Conservation (phyloP, 2,113 vertebrate species). For the Pogona vitticeps region DNA sequence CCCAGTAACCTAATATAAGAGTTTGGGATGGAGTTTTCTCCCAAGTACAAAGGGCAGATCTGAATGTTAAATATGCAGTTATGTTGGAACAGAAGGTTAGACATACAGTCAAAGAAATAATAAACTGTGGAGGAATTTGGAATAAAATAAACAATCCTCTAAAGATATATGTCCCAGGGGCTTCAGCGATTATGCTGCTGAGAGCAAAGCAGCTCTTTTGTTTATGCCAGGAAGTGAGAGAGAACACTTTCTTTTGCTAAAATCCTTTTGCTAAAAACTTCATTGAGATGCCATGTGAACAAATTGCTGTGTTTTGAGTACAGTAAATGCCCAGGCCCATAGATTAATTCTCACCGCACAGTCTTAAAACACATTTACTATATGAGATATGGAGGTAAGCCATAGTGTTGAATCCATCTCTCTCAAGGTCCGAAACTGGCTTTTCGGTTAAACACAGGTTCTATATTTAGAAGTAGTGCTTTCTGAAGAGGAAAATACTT, state of each 20-base stretch:
- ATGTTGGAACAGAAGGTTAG: constrained; percentile 44
- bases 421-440: too few relatives aligned
- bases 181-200: constrained; percentile 38
- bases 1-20: neutral
- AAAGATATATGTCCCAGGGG: constrained; percentile 41
- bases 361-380: too few relatives aligned
- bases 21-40: neutral
- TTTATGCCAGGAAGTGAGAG: constrained; percentile 32
- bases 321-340: neutral
- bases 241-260: constrained; percentile 25
- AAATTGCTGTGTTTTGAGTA: constrained; percentile 6
- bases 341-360: neutral
- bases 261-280: neutral
- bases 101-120: constrained; percentile 56
- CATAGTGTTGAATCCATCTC: too few relatives aligned
- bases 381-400: too few relatives aligned
- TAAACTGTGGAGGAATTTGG: constrained; percentile 58
- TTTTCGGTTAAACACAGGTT: too few relatives aligned
- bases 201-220: constrained; percentile 27
- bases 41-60: constrained; percentile 37
- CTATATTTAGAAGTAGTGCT: too few relatives aligned
- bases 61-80: constrained; percentile 62
- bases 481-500: too few relatives aligned
- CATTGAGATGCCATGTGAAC: constrained; percentile 19
- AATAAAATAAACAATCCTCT: constrained; percentile 51